Percentiles rank a stretch among this genome's conserved stretches.
These are phyloP conservation scores for Morpho deidamia DNA, from an alignment of 2,888 invertebrate species.

Conservation along the genomic window DNA sequence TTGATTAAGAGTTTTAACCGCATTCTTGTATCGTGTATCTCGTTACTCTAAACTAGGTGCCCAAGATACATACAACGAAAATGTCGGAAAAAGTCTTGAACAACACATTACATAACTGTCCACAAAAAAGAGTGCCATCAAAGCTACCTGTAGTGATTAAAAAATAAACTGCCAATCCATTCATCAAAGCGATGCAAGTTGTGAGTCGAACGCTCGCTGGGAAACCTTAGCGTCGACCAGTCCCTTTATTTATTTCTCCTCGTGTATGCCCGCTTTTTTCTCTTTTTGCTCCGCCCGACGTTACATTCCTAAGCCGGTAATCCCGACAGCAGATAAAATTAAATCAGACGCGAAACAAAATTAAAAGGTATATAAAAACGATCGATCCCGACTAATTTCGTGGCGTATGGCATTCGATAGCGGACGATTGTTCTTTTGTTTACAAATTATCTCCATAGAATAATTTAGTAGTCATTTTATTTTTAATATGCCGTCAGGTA, in stretches of 20 bases:
- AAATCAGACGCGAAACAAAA: constrained; percentile 78
- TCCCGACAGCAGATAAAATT: constrained; percentile 77
- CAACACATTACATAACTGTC: constrained; percentile 31
- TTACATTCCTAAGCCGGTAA: constrained; percentile 77
- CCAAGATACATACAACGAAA: neutral
- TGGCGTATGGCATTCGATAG: constrained; percentile 63
- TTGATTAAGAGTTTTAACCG: constrained; percentile 59
- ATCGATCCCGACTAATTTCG: constrained; percentile 72
- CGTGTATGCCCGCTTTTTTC: constrained; percentile 66
- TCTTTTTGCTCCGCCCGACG: constrained; percentile 64
- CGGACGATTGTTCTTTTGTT: constrained; percentile 34
- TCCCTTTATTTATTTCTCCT: constrained; percentile 73
- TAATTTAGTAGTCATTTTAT: constrained; percentile 9
- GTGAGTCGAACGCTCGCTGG: constrained; percentile 46
- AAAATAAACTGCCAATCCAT: constrained; percentile 56
- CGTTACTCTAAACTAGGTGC: constrained; percentile 8
- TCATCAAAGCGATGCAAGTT: constrained; percentile 56
- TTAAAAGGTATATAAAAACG: constrained; percentile 73
- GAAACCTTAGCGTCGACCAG: constrained; percentile 67
- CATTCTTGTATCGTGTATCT: constrained; percentile 28
- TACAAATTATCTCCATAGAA: constrained; percentile 13
- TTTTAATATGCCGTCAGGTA: neutral
- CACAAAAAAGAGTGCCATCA: constrained; percentile 40
- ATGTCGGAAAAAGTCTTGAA: constrained; percentile 10
- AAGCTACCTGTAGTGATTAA: constrained; percentile 45